Evolutionary conservation across 1,140 invertebrate genomes (phyloP).

Genomic region (Myzus persicae): DNA sequence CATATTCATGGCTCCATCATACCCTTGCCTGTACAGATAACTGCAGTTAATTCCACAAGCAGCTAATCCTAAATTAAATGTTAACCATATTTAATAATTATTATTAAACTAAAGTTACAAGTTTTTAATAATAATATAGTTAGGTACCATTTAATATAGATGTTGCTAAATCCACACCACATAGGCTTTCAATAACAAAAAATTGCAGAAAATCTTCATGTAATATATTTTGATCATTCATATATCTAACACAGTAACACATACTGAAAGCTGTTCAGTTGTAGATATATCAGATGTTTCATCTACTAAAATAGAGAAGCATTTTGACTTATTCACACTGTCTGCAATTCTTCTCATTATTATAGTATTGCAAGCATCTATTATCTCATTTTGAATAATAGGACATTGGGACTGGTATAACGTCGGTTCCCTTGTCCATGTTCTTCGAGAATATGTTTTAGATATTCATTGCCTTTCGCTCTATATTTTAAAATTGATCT

Average conservation of each 20-base stretch:
- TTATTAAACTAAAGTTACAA: too few relatives aligned
- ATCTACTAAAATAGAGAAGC: neutral
- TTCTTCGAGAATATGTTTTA: neutral
- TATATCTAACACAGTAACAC: neutral
- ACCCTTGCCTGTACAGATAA: too few relatives aligned
- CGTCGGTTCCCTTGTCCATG: neutral
- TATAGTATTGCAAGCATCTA: conserved; percentile 23
- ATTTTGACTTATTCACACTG: neutral
- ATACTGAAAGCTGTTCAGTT: neutral
- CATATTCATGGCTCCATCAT: too few relatives aligned
- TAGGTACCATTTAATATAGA: conserved; percentile 49
- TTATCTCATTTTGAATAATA: conserved; percentile 51
- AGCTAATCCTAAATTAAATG: too few relatives aligned
- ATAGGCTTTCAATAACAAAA: conserved; percentile 60
- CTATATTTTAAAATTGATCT: neutral
- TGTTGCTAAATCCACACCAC: conserved; percentile 59
- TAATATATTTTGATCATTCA: conserved; percentile 24
- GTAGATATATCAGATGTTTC: neutral
- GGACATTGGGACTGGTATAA: neutral
- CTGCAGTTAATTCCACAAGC: too few relatives aligned
- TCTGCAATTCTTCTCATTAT: neutral
- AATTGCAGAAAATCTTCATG: conserved; percentile 61
- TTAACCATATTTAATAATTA: too few relatives aligned
- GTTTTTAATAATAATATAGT: too few relatives aligned
- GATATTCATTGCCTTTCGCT: neutral